These are phyloP conservation scores for Pseudopleuronectes americanus DNA, from an alignment of 2,797 vertebrate genomes.

Conservation along the genomic window DNA sequence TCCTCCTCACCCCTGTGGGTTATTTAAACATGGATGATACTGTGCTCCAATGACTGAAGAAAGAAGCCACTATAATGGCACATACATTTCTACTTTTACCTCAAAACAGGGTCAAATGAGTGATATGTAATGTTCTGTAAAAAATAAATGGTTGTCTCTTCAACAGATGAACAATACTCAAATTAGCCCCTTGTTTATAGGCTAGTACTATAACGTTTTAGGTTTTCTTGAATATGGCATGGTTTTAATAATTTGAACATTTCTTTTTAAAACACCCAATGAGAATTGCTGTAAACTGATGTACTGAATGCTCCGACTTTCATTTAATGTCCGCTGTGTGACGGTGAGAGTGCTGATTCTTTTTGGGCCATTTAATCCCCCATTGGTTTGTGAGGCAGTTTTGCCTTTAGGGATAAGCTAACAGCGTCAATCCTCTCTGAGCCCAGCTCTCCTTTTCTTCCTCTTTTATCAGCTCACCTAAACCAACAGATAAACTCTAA, in stretches of 20 bases:
- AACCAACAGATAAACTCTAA: slow-evolving; percentile 4
- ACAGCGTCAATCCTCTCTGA: not conserved
- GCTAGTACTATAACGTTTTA: slow-evolving; percentile 23
- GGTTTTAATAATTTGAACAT: slow-evolving; percentile 6
- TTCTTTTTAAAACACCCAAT: slow-evolving; percentile 18
- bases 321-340: not conserved
- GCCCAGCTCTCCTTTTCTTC: not conserved
- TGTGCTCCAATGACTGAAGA: slow-evolving; percentile 20
- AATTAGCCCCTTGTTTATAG: slow-evolving; percentile 14
- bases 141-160: slow-evolving; percentile 9
- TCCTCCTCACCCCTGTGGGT: slow-evolving; percentile 10
- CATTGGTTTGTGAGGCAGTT: slow-evolving; percentile 1
- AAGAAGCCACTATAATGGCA: slow-evolving; percentile 9
- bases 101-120: not conserved
- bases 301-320: slow-evolving; percentile 33
- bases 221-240: not conserved
- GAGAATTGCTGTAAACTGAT: slow-evolving; percentile 39
- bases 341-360: not conserved
- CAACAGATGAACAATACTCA: slow-evolving; percentile 3
- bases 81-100: slow-evolving; percentile 47
- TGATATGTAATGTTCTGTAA: not conserved
- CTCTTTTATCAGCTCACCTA: slow-evolving; percentile 13
- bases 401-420: not conserved
- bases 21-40: slow-evolving; percentile 7
- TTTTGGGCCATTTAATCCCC: not conserved